These are phyloP conservation scores for Eristalis arbustorum DNA, from an alignment of 2,888 invertebrate genomes.

Conservation along the genomic window DNA sequence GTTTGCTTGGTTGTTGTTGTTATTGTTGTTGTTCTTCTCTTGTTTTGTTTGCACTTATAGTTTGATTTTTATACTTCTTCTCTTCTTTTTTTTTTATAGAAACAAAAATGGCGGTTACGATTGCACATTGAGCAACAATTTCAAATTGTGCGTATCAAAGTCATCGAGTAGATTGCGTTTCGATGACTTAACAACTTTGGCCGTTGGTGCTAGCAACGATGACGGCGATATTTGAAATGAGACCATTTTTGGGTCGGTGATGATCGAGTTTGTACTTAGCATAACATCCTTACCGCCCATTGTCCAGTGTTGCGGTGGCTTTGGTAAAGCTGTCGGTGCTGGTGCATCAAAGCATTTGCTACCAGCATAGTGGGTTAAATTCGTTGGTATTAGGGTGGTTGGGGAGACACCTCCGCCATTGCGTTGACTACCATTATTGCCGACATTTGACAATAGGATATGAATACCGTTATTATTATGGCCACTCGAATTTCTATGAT, in stretches of 20 bases:
- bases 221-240: slow-evolving; percentile 51
- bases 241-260: slow-evolving; percentile 63
- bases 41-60: slow-evolving; percentile 50
- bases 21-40: slow-evolving; percentile 41
- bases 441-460: slow-evolving; percentile 64
- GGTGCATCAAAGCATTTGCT: slow-evolving; percentile 92
- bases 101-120: slow-evolving; percentile 77
- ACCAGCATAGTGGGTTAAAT: slow-evolving; percentile 83
- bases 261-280: slow-evolving; percentile 67
- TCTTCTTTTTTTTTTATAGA: slow-evolving; percentile 41
- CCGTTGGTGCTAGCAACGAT: slow-evolving; percentile 75
- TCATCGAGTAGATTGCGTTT: slow-evolving; percentile 79
- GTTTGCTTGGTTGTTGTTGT: slow-evolving; percentile 42
- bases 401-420: slow-evolving; percentile 74
- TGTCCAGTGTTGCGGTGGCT: slow-evolving; percentile 91
- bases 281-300: slow-evolving; percentile 71
- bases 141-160: slow-evolving; percentile 83
- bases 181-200: slow-evolving; percentile 75
- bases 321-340: slow-evolving; percentile 88
- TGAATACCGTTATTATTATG: slow-evolving; percentile 72
- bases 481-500: slow-evolving; percentile 69
- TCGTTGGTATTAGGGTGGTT: slow-evolving; percentile 78
- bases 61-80: slow-evolving; percentile 58
- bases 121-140: slow-evolving; percentile 84
- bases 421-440: slow-evolving; percentile 60